Conservation (phyloP, 2,113 vertebrate genomes). For the Phocoena sinus region DNA sequence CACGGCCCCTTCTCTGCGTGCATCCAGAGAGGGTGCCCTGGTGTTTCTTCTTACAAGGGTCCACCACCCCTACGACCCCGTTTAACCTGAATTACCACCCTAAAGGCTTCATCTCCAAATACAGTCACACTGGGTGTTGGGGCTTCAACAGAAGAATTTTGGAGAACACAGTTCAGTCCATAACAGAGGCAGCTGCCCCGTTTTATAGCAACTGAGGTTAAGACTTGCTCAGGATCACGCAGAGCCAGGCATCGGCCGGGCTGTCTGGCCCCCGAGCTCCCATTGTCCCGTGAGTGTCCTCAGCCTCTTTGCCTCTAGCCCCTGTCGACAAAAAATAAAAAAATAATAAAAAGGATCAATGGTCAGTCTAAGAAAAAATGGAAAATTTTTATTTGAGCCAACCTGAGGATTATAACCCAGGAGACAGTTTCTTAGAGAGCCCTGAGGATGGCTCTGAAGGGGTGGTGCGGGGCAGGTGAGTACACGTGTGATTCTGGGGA, state of each 20-base stretch:
- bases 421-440: neutral
- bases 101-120: neutral
- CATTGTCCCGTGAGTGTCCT: neutral
- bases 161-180: neutral
- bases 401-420: neutral
- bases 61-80: neutral
- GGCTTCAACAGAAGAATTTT: neutral
- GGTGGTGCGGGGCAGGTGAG: no score
- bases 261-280: neutral
- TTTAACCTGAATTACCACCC: neutral
- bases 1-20: neutral
- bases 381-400: neutral
- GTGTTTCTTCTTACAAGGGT: neutral
- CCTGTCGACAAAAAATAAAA: neutral
- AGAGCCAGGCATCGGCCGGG: fast-evolving
- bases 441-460: neutral
- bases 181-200: neutral
- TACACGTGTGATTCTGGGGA: no score
- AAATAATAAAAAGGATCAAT: neutral
- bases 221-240: neutral
- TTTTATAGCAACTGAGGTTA: neutral
- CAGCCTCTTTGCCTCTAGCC: neutral
- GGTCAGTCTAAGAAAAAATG: neutral
- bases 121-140: neutral
- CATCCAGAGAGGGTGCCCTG: neutral